Percentiles rank a stretch among this genome's conserved stretches.
These are phyloP conservation scores for Saccostrea echinata DNA, from an alignment of 1,140 invertebrate genomes.

Conservation along the genomic window DNA sequence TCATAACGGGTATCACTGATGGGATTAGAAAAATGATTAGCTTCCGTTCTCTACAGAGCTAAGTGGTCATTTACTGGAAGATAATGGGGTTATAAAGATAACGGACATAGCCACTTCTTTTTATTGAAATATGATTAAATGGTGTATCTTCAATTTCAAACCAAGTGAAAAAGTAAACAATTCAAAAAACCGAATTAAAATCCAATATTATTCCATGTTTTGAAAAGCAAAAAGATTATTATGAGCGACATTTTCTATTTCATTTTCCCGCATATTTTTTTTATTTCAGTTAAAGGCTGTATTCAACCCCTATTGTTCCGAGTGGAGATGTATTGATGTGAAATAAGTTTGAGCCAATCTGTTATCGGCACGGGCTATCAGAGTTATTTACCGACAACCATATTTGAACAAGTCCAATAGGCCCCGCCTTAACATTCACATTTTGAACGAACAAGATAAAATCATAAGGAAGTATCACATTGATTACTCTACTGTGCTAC, in stretches of 20 bases:
- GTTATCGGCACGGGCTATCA: slow-evolving; percentile 27
- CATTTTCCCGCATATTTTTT: background rate
- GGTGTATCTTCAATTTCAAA: background rate
- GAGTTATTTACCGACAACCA: slow-evolving; percentile 24
- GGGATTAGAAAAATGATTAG: background rate
- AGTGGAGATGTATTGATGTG: slow-evolving; percentile 24
- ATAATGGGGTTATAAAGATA: slow-evolving; percentile 25
- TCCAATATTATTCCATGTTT: background rate
- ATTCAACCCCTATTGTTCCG: background rate
- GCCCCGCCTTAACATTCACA: slow-evolving; percentile 32
- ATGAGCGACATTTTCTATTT: background rate
- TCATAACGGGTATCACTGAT: background rate
- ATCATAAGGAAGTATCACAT: slow-evolving; percentile 29
- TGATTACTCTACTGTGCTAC: slow-evolving; percentile 2
- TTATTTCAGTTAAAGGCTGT: background rate
- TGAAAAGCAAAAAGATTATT: background rate
- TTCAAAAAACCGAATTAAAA: background rate
- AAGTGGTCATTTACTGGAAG: background rate
- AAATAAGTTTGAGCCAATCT: slow-evolving; percentile 36
- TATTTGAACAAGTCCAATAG: slow-evolving; percentile 30
- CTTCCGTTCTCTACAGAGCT: background rate
- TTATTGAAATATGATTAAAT: slow-evolving; percentile 6
- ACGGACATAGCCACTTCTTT: background rate
- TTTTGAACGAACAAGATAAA: slow-evolving; percentile 38
- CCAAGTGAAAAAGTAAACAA: background rate